Base-by-base conservation (phyloP, 2,113 vertebrate species). In the Muntiacus muntjak region DNA sequence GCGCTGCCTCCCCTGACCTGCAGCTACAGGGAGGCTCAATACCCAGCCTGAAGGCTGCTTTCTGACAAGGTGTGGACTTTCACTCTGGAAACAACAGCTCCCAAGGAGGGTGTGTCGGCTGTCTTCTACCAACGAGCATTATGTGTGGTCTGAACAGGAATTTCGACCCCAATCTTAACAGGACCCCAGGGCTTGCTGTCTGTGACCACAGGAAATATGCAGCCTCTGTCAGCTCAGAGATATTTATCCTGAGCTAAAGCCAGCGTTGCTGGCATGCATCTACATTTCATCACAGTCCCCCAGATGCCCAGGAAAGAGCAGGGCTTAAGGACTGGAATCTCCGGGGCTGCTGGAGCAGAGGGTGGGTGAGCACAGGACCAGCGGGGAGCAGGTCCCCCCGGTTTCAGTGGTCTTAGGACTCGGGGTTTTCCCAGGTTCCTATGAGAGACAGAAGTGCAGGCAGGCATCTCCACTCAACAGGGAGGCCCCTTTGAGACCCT, bases 81-180 rank as follows among this genome's bases (percentile, higher is more conserved):
- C 4, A 0, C n/a, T n/a, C 60, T 19, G 5, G 67, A 71, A 43
- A 10, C 33, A 14, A 33, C 2, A 11, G 25, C 43, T 55, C 13
- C 47, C 78, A 12, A 33, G 47, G 0, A 28, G 1, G 25, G 17
- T 25, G 0, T 0, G 52, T 23, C 0, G 0, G 7, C 5, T 76
- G 28, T 14, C 94, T 43, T 9, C 47, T 21, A 11, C 14, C 5
- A 7, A 5, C 1, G 3, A 6, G 9, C 6, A 0, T 14, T 4
- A 0, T 26, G 4, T 8, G 43, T 30, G 15, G 10, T 76, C 71
- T 43, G 33, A 19, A 26, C 17, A 14, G 52, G 25, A 45, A 14
- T 30, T 9, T 45, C 2, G 7, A 36, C 36, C 23, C 28, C 89
- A 15, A 14, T 54, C 60, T 47, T 58, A 62, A 17, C 57, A 13